A percentile compares a stretch with the other conserved stretches of the same genome.
These are phyloP conservation scores for Chaenogobius annularis DNA, from an alignment of 2,113 vertebrate genomes.

Conservation along the genomic window DNA sequence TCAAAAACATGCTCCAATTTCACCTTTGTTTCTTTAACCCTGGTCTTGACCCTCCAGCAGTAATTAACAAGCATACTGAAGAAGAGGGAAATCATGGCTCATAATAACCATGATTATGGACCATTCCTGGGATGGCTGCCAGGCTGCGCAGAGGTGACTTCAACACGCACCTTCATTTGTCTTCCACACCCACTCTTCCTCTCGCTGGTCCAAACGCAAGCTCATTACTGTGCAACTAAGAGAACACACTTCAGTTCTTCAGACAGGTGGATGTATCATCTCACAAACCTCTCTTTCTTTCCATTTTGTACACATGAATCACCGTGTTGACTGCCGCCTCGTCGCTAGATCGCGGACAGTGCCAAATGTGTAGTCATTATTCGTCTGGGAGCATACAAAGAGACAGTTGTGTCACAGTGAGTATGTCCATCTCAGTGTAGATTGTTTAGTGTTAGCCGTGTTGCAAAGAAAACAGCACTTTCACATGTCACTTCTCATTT, in stretches of 20 bases:
- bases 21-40: conserved; percentile 74
- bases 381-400: conserved; percentile 48
- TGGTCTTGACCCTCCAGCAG: conserved; percentile 48
- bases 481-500: conserved; percentile 77
- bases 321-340: conserved; percentile 44
- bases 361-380: conserved; percentile 57
- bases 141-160: conserved; percentile 56
- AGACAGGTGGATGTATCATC: conserved; percentile 46
- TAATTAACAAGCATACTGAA: conserved; percentile 76
- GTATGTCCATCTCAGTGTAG: conserved; percentile 45
- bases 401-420: conserved; percentile 58
- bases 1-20: conserved; percentile 54
- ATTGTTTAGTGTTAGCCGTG: conserved; percentile 66
- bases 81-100: conserved; percentile 74
- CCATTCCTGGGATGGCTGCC: conserved; percentile 64
- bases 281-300: conserved; percentile 42
- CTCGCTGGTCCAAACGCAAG: neutral
- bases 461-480: conserved; percentile 75
- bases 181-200: conserved; percentile 42
- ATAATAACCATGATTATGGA: conserved; percentile 77
- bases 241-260: conserved; percentile 67
- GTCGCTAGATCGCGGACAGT: conserved; percentile 35
- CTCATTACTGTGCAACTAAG: conserved; percentile 56
- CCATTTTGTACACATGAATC: conserved; percentile 45
- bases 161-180: conserved; percentile 60